phyloP scores from a whole-genome alignment of 1,140 invertebrate species.

The Cyclina sinensis region DNA sequence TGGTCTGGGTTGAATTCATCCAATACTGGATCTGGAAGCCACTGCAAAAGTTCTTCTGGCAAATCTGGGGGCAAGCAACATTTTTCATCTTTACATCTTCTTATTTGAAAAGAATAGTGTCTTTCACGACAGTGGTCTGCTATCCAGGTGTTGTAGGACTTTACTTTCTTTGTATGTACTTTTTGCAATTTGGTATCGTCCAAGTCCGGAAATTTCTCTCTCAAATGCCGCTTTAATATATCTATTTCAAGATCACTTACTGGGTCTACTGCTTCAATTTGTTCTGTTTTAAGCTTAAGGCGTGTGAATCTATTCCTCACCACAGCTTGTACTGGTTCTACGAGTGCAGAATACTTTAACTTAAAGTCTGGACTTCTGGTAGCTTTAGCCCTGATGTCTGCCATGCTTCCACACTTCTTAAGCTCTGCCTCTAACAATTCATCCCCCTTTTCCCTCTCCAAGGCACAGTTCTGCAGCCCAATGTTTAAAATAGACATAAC shows the following conservation, averaged over 20 bases:
- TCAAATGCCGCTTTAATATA: constrained; percentile 4
- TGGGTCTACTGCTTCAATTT: neutral
- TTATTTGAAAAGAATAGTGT: constrained; percentile 48
- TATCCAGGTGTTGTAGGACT: neutral
- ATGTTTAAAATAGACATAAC: constrained; percentile 10
- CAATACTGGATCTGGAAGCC: constrained; percentile 32
- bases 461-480: neutral
- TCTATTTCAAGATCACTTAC: constrained; percentile 19
- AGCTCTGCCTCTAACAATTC: neutral
- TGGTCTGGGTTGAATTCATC: neutral
- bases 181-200: constrained; percentile 39
- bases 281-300: constrained; percentile 32
- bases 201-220: constrained; percentile 3
- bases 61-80: neutral
- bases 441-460: neutral
- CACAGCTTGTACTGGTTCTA: constrained; percentile 12
- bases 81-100: constrained; percentile 36
- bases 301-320: constrained; percentile 16
- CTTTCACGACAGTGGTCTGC: constrained; percentile 7
- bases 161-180: constrained; percentile 19
- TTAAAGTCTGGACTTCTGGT: neutral
- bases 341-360: neutral
- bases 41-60: neutral
- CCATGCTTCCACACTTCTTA: neutral
- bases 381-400: neutral